Evolutionary conservation across 1,140 invertebrate species (phyloP), one percentile per base, ranked within the genome.

Genomic region (Zaprionus inermis): DNA sequence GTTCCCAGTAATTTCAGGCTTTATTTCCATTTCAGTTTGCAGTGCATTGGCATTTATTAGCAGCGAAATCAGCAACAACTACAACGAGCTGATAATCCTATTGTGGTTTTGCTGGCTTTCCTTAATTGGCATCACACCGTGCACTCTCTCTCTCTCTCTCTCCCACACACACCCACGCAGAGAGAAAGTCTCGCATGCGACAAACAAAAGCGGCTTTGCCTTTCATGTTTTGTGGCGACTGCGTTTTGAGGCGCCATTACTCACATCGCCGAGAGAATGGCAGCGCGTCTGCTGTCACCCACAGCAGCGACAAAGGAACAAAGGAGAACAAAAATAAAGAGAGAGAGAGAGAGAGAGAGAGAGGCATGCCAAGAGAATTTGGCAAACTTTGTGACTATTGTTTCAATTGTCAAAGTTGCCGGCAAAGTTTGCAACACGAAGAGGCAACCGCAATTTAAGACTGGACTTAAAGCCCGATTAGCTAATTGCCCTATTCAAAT

Each of bases 161-260:
- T 59, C 49, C 72, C 68, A 56, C 38, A 55, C 58, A 44, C 58
- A 61, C 34, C 52, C 34, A 67, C 41, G 49, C 36, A 49, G 44
- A 52, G 22, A 34, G 14, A 59, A 1, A 63, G 20, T 41, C 36
- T 52, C 67, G 71, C 60, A 69, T 69, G 54, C 32, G 64, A 76
- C 81, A 84, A 80, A 84, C 77, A 89, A 78, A 88, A 89, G 74
- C 77, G 77, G 84, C 84, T 89, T 89, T 88, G 57, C 80, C 72
- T 84, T 80, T 70, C 77, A 80, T 88, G 83, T 88, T 88, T 78
- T 88, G 83, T 51, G 83, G 83, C 74, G 70, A 51, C 67, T 88
- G 83, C 84, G 84, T 89, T 88, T 88, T 89, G 83, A 89, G 86
- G 80, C 81, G 72, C 84, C 83, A 89, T 88, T 88, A 89, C 84